Percentiles rank a stretch among this genome's conserved stretches.
phyloP scores from a whole-genome alignment of 2,888 invertebrate genomes.

The Mythimna pallens region DNA sequence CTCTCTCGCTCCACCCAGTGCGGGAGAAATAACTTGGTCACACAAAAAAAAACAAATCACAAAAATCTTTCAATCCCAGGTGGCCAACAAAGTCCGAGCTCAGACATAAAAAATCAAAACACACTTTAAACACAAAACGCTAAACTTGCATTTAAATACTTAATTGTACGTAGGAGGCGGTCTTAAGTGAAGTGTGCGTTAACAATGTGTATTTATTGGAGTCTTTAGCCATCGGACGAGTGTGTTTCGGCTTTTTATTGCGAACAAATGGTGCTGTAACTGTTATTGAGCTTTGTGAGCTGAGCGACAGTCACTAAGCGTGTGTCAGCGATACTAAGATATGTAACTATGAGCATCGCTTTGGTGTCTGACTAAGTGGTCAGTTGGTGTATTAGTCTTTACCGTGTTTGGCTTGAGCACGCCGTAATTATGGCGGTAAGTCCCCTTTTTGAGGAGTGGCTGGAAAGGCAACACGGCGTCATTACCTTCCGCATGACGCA shows the following conservation, averaged over 20 bases:
- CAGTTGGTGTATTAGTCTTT: too few relatives aligned
- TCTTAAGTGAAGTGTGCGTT: conserved; percentile 64
- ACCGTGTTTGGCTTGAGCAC: too few relatives aligned
- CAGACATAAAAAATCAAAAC: conserved; percentile 45
- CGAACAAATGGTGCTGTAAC: conserved; percentile 73
- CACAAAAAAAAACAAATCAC: not conserved
- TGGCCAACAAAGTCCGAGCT: conserved; percentile 22
- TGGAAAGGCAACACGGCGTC: too few relatives aligned
- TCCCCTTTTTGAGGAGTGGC: too few relatives aligned
- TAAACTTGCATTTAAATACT: conserved; percentile 74
- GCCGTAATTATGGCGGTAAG: too few relatives aligned
- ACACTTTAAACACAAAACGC: conserved; percentile 42
- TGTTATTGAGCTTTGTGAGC: conserved; percentile 68
- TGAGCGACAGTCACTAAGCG: conserved; percentile 30
- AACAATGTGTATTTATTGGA: conserved; percentile 75
- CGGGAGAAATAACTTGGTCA: too few relatives aligned
- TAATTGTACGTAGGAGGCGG: conserved; percentile 78
- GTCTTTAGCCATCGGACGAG: conserved; percentile 67
- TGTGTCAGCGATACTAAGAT: not conserved
- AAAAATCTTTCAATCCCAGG: conserved; percentile 5
- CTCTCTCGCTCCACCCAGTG: too few relatives aligned
- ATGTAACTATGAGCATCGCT: too few relatives aligned
- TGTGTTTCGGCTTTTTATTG: conserved; percentile 68
- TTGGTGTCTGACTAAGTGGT: too few relatives aligned
- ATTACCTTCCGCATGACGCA: too few relatives aligned